Evolutionary conservation across 2,888 invertebrate genomes (phyloP).

Genomic region (Augochlorella aurata): DNA sequence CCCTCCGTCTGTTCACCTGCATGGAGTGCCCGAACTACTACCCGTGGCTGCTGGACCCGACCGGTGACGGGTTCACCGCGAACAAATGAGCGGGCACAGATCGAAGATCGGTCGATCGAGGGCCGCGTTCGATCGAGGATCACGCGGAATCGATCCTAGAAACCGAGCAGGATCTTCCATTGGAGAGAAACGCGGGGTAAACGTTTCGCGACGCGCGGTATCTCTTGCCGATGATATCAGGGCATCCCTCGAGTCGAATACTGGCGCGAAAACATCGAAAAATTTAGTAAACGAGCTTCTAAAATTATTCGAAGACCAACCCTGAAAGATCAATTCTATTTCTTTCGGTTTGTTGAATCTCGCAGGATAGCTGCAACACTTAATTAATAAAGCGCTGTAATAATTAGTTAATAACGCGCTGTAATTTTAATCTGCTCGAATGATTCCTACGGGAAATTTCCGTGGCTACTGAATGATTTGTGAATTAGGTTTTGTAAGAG

Average conservation of each 20-base stretch:
- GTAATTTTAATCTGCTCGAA: background rate
- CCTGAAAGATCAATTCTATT: background rate
- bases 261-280: background rate
- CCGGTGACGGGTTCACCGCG: constrained; percentile 95
- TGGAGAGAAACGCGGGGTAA: constrained; percentile 2
- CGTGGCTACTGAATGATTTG: background rate
- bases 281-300: background rate
- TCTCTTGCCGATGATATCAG: background rate
- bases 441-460: too few relatives aligned
- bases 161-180: background rate
- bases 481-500: background rate
- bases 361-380: background rate
- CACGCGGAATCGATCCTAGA: background rate
- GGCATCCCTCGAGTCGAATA: constrained; percentile 11
- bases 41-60: constrained; percentile 96
- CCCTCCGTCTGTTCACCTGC: constrained; percentile 95
- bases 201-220: constrained; percentile 40
- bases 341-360: background rate
- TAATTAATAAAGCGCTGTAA: background rate
- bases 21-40: constrained; percentile 98
- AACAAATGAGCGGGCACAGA: constrained; percentile 84
- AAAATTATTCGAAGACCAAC: too few relatives aligned
- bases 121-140: constrained; percentile 36
- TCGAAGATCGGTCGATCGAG: constrained; percentile 21
- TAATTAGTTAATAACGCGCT: background rate